Percentiles rank a stretch among this genome's conserved stretches.
Evolutionary conservation across 2,888 invertebrate species (phyloP).

Genomic region (Falcaria lacertinaria): DNA sequence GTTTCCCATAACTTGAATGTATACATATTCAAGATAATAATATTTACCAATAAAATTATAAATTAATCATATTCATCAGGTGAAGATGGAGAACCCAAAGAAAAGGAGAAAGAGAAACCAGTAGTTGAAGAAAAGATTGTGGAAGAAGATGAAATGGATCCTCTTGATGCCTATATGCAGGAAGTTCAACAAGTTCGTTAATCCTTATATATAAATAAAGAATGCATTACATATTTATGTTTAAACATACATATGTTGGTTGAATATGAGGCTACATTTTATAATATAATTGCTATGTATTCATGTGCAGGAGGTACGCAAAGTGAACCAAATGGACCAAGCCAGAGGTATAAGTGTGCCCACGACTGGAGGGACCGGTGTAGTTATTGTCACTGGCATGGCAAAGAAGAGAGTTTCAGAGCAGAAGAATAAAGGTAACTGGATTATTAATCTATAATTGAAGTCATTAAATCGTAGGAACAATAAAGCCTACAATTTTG

Average conservation of each 20-base stretch:
- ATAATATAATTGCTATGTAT: not conserved
- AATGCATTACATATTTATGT: not conserved
- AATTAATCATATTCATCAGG: too few species aligned
- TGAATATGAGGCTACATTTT: too few species aligned
- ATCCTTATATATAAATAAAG: not conserved
- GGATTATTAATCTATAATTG: too few species aligned
- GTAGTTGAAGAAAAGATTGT: conserved; percentile 61
- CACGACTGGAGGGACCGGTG: conserved; percentile 72
- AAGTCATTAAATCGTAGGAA: too few species aligned
- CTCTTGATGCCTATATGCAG: conserved; percentile 98
- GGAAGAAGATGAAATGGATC: conserved; percentile 92
- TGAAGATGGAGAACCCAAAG: conserved; percentile 71
- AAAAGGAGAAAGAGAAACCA: conserved; percentile 77
- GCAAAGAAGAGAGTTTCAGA: conserved; percentile 88
- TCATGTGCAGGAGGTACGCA: conserved; percentile 86
- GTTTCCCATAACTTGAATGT: too few species aligned
- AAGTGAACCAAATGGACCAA: conserved; percentile 86
- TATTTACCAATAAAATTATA: too few species aligned
- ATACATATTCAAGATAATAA: too few species aligned
- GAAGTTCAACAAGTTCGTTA: conserved; percentile 81
- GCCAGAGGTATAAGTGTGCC: conserved; percentile 74
- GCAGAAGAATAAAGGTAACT: conserved; percentile 83
- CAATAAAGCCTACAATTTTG: too few species aligned
- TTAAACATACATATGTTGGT: too few species aligned
- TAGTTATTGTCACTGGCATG: conserved; percentile 91